Conservation (phyloP, 1,140 invertebrate species). For the Sminthurinus signatus region DNA sequence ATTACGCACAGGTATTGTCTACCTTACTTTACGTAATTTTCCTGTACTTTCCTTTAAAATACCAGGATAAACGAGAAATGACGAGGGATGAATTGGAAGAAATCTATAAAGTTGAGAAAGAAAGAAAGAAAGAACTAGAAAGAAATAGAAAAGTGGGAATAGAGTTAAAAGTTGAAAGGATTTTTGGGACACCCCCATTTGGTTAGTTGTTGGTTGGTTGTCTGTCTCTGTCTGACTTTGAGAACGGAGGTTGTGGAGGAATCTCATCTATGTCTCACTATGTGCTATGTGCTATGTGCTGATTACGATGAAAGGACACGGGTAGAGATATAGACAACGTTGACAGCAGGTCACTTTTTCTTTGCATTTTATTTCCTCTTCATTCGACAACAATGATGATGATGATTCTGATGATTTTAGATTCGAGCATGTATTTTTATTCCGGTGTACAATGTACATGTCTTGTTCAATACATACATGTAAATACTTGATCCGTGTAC, state of each 20-base stretch:
- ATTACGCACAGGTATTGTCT: too few relatives aligned
- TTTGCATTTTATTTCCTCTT: conserved; percentile 11
- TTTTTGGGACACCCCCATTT: conserved; percentile 28
- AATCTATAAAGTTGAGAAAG: conserved; percentile 2
- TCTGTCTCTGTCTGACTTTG: conserved; percentile 15
- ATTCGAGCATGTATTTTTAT: too few relatives aligned
- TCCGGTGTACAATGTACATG: too few relatives aligned
- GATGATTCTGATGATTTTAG: too few relatives aligned
- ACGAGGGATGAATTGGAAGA: too few relatives aligned
- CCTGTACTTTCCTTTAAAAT: too few relatives aligned
- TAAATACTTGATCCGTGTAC: too few relatives aligned
- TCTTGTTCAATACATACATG: too few relatives aligned
- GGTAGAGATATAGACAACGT: background rate
- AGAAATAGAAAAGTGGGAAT: conserved; percentile 1
- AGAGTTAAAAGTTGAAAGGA: conserved; percentile 18
- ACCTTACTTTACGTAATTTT: too few relatives aligned
- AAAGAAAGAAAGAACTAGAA: background rate
- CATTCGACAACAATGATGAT: background rate
- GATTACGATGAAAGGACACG: conserved; percentile 13
- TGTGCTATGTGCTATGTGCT: conserved; percentile 4
- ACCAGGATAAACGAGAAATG: too few relatives aligned
- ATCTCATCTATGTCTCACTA: conserved; percentile 21
- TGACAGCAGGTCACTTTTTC: conserved; percentile 20
- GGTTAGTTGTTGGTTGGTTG: too few relatives aligned
- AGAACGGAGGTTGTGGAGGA: conserved; percentile 17